Conservation (phyloP, 2,797 vertebrate genomes). For the Enteromius mattozi region DNA sequence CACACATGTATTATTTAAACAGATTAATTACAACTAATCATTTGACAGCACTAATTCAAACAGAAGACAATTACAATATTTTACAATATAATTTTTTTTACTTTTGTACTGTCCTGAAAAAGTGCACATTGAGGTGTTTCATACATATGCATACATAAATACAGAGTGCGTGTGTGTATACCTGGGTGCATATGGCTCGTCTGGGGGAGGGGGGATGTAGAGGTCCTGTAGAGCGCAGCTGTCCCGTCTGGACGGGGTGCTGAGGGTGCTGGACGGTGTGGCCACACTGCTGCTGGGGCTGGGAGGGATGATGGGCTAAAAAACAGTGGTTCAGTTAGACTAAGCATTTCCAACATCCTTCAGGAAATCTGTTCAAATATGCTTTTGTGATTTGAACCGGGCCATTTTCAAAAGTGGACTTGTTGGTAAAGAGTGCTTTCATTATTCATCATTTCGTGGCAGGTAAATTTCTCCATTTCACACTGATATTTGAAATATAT, state of each 20-base stretch:
- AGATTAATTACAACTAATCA: no score
- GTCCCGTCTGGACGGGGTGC: conserved; percentile 94
- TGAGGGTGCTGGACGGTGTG: conserved; percentile 95
- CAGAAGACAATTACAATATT: not conserved
- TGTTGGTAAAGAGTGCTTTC: not conserved
- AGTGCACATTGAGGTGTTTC: not conserved
- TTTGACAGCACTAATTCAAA: no score
- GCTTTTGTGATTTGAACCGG: not conserved
- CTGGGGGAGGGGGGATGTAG: conserved; percentile 95
- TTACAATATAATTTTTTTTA: not conserved
- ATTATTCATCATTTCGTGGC: not conserved
- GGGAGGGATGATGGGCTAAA: conserved; percentile 93
- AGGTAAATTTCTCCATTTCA: not conserved
- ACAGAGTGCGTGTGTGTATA: conserved; percentile 29
- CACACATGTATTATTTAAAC: no score
- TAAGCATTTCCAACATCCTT: not conserved
- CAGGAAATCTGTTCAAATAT: not conserved
- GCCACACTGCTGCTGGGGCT: conserved; percentile 97
- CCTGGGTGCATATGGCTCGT: conserved; percentile 97
- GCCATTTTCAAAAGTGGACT: not conserved
- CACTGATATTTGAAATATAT: no score
- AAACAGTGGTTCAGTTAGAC: conserved; percentile 41
- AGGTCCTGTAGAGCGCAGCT: conserved; percentile 97
- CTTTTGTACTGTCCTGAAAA: not conserved
- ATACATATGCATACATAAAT: not conserved